A percentile compares a stretch with the other conserved stretches of the same genome.
Conservation (phyloP, 2,888 invertebrate genomes). For the Antheraea assamensis region DNA sequence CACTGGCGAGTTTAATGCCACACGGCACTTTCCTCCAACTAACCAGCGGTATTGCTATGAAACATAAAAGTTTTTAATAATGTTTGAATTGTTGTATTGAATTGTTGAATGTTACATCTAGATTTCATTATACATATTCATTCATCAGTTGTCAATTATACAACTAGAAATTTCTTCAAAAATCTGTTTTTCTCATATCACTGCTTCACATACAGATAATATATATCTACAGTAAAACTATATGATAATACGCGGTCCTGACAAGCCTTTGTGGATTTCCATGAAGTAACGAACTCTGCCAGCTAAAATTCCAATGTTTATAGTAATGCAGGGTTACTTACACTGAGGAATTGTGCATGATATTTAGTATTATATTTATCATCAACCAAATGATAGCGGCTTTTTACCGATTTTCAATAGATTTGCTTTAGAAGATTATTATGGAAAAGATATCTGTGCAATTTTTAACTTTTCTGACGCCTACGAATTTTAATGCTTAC, state of each 20-base stretch:
- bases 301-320: background rate
- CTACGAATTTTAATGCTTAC: background rate
- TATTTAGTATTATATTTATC: background rate
- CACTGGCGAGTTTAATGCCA: too few relatives aligned
- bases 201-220: background rate
- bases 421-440: background rate
- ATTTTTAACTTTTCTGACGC: background rate
- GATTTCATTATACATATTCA: background rate
- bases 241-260: background rate
- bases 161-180: background rate
- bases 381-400: background rate
- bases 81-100: too few relatives aligned
- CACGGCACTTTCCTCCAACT: too few relatives aligned
- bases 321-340: constrained; percentile 5
- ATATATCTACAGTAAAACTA: background rate
- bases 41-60: too few relatives aligned
- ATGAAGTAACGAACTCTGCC: constrained; percentile 4
- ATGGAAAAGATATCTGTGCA: background rate
- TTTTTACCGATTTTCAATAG: background rate
- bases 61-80: too few relatives aligned
- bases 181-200: background rate
- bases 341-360: background rate
- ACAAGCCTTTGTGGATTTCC: constrained; percentile 8
- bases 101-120: too few relatives aligned
- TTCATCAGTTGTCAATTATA: too few relatives aligned